phyloP scores from a whole-genome alignment of 2,113 vertebrate species.

The Oophaga pumilio region DNA sequence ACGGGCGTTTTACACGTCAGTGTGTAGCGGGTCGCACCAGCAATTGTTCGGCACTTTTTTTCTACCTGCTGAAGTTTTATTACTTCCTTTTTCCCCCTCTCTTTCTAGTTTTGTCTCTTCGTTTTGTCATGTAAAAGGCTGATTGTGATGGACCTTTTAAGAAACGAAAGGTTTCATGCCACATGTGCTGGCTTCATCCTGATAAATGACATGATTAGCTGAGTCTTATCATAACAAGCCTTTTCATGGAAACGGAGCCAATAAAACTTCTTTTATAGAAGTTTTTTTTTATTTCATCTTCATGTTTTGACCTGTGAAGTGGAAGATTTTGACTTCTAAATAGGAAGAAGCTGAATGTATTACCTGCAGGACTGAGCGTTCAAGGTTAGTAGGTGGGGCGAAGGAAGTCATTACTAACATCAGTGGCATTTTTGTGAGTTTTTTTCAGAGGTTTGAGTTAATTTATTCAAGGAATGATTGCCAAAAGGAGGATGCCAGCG shows the following conservation, averaged over 20 bases:
- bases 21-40: too few species aligned
- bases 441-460: background rate
- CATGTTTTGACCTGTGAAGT: slow-evolving; percentile 50
- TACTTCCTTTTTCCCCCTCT: background rate
- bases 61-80: background rate
- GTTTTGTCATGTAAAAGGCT: background rate
- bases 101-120: background rate
- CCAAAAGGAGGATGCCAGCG: background rate
- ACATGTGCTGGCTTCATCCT: background rate
- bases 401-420: background rate
- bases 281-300: background rate
- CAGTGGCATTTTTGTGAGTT: slow-evolving; percentile 4
- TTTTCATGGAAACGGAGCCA: background rate
- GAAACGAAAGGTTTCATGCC: background rate
- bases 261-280: background rate
- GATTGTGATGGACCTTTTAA: background rate
- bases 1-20: too few species aligned
- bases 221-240: background rate
- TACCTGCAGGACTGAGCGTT: background rate
- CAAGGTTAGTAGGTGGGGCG: slow-evolving; percentile 2
- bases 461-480: background rate
- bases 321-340: slow-evolving; percentile 66
- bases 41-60: too few species aligned
- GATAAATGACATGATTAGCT: background rate
- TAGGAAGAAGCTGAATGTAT: slow-evolving; percentile 60